Conservation (phyloP, 2,888 invertebrate genomes). For the Lasioglossum oenotherae region DNA sequence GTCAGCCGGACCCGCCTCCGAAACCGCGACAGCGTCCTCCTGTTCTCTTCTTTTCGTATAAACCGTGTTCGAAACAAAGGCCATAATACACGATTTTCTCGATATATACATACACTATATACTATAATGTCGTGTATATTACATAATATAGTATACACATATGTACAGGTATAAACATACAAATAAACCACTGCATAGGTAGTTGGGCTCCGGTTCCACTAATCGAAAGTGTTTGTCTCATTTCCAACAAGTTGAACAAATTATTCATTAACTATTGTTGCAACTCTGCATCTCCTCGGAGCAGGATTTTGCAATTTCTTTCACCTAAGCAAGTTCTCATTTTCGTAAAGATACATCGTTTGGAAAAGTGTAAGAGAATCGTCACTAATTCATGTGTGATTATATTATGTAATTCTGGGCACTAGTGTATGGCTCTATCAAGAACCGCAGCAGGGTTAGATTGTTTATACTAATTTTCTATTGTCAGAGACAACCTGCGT, state of each 20-base stretch:
- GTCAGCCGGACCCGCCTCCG: conserved; percentile 22
- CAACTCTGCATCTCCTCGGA: background rate
- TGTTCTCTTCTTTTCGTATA: conserved; percentile 27
- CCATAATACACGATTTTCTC: conserved; percentile 48
- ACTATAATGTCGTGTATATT: conserved; percentile 64
- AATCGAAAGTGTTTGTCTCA: background rate
- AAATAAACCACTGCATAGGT: conserved; percentile 51
- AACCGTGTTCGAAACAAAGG: conserved; percentile 57
- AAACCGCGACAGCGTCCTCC: conserved; percentile 38
- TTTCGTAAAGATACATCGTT: background rate
- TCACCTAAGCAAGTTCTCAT: no score
- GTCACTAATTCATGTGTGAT: background rate
- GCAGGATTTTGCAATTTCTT: background rate
- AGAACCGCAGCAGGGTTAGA: background rate
- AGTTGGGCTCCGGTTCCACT: conserved; percentile 16
- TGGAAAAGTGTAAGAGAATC: background rate
- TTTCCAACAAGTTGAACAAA: background rate
- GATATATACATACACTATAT: conserved; percentile 60
- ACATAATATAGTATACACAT: conserved; percentile 66
- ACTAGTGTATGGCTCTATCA: background rate
- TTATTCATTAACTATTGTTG: background rate
- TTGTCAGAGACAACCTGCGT: background rate
- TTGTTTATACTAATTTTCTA: background rate
- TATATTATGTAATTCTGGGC: background rate
- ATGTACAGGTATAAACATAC: conserved; percentile 64